phyloP scores from a whole-genome alignment of 2,113 vertebrate genomes.

The pig (Sus scrofa) region DNA sequence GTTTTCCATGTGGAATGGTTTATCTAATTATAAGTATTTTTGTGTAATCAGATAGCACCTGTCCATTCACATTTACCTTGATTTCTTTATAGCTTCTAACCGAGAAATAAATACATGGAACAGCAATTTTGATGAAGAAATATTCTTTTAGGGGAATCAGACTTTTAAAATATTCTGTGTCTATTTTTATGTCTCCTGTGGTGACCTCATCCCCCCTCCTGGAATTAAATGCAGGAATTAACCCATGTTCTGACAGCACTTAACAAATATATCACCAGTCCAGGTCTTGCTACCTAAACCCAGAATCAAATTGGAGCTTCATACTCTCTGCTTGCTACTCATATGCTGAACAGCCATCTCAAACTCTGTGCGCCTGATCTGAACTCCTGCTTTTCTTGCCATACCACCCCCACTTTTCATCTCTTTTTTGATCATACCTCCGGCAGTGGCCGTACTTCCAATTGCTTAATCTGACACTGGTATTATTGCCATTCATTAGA shows the following conservation, averaged over 20 bases:
- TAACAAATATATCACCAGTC: neutral
- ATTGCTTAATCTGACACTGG: neutral
- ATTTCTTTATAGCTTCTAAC: neutral
- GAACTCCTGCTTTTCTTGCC: neutral
- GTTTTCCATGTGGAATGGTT: neutral
- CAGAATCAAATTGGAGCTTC: neutral
- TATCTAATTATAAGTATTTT: neutral
- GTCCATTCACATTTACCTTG: neutral
- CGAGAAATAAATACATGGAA: neutral
- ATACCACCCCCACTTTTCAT: neutral
- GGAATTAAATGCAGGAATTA: neutral
- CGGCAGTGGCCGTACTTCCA: neutral
- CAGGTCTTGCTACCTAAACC: neutral
- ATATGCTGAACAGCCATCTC: neutral
- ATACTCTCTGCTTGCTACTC: neutral
- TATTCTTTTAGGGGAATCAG: neutral
- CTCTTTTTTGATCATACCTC: neutral
- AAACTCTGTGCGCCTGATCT: accelerated
- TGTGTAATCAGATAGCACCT: neutral
- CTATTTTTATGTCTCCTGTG: neutral
- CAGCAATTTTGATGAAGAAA: neutral
- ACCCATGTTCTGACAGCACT: neutral
- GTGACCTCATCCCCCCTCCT: neutral
- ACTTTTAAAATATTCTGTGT: neutral
- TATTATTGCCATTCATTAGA: neutral